phyloP scores from a whole-genome alignment of 1,140 invertebrate genomes.

The Drosophila yakuba region DNA sequence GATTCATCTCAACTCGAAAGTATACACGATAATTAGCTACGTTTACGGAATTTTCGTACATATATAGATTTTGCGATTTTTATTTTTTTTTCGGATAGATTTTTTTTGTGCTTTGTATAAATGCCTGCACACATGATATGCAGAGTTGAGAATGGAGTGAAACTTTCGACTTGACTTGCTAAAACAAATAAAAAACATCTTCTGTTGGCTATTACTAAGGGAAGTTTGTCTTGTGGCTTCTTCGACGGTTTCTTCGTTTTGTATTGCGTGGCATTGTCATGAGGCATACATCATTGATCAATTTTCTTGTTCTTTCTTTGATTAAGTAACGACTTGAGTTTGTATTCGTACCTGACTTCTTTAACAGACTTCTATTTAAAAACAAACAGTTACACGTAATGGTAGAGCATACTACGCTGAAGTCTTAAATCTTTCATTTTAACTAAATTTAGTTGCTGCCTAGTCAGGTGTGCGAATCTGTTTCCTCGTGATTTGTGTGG shows the following conservation, averaged over 20 bases:
- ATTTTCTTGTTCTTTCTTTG: conserved; percentile 51
- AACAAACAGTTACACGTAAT: conserved; percentile 52
- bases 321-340: conserved; percentile 63
- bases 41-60: conserved; percentile 61
- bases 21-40: conserved; percentile 53
- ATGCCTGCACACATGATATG: conserved; percentile 71
- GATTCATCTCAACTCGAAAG: conserved; percentile 26
- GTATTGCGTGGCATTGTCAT: conserved; percentile 67
- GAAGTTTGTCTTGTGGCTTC: conserved; percentile 68
- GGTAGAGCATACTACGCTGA: conserved; percentile 56
- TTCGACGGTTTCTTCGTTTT: conserved; percentile 39
- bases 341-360: conserved; percentile 16
- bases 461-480: conserved; percentile 72
- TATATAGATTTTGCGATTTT: conserved; percentile 43
- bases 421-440: conserved; percentile 78
- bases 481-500: conserved; percentile 25
- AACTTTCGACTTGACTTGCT: conserved; percentile 54
- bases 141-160: conserved; percentile 64
- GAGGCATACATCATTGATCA: conserved; percentile 65
- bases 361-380: conserved; percentile 23
- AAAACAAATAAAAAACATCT: conserved; percentile 48
- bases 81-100: conserved; percentile 27
- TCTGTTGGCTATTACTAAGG: conserved; percentile 42
- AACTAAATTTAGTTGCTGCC: conserved; percentile 76
- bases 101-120: conserved; percentile 48